Evolutionary conservation across 2,888 invertebrate genomes (phyloP), one percentile per base, ranked within the genome.

Genomic region (Eretmocerus hayati): DNA sequence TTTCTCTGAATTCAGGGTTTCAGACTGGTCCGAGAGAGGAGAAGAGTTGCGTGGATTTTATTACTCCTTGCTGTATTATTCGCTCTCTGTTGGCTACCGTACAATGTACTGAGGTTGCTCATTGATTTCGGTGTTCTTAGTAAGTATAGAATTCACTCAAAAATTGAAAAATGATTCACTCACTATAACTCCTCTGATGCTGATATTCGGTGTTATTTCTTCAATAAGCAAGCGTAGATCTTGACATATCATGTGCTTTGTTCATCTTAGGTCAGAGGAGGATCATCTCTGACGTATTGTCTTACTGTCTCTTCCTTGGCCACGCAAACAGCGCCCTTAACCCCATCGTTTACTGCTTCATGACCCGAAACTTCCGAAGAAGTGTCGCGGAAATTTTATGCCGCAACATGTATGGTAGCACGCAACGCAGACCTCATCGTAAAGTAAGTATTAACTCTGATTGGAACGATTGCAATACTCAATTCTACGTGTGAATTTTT

Each of bases 301-400:
- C 81, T 1, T 87, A 86, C 63, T 79, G 84, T 8, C 72, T 87
- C 23, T 74, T 86, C 3, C 69, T 87, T 69, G 86, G 86, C 37
- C 86, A 87, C 65, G 80, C 81, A 1, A 87, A 87, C 69, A 85
- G 85, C 2, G 86, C 85, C 5, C 77, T 86, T 60, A 87, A 87
- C 71, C 87, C 87, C 0, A 77, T 86, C 41, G 80, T 87, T 11
- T 87, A 86, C 67, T 86, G 85, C 62, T 76, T 84, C 61, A 82
- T 86, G 77, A 85, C 85, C 46, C 75, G 81, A 41, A 84, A 84
- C 67, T 85, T 87, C 66, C 77, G 86, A 45, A 74, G 80, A 33
- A 84, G 83, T 1, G 79, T 84, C 2, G 74, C 75, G 50, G 80
- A 81, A 57, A 72, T 84, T 45, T 71, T 81, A 2, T 77, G 65